Base-by-base conservation (phyloP, 2,797 vertebrate genomes). In the Enteromius argenteus region DNA sequence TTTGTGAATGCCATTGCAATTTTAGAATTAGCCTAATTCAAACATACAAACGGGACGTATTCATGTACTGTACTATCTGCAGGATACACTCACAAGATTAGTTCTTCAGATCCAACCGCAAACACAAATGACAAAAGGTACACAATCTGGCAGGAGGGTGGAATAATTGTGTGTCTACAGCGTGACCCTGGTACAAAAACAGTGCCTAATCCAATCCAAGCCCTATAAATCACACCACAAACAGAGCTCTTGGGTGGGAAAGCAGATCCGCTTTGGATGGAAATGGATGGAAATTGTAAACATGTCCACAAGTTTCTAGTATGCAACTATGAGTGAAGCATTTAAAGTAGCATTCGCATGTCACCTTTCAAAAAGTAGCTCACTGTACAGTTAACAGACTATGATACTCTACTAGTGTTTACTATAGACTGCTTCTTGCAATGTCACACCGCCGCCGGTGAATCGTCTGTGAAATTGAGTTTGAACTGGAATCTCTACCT, bases 181-280 rank as follows among this genome's bases (percentile, higher is more conserved):
- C 9, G 6, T 32, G 23, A 44, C 79, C 79, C 49, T 81, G 19
- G 30, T 30, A 39, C 64, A 69, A 80, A 46, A 53, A 67, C 46
- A 35, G 32, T 39, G 49, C 67, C 23, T 71, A 71, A 44, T 80
- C 15, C 46, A 80, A 71, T 80, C 58, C 23, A 80, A 71, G 23
- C 37, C 35, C 30, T 23, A 60, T 44, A 58, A 44, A 81, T 58
- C 79, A 69, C 66, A 42, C 8, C 49, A 42, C 49, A 71, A 58
- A 79, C 75, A 58, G 2, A 69, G 79, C 21, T 30, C 9, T 39
- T 27, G 15, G 39, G 17, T 53, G 23, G 17, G 27, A 58, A 60
- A 77, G 14, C 27, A 79, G 11, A 64, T 64, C 27, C 1, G 2
- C 60, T 66, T 66, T 46, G 42, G 60, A 66, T 32, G 35, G 32